Conservation (phyloP, 2,797 vertebrate species). For the Molossus molossus region DNA sequence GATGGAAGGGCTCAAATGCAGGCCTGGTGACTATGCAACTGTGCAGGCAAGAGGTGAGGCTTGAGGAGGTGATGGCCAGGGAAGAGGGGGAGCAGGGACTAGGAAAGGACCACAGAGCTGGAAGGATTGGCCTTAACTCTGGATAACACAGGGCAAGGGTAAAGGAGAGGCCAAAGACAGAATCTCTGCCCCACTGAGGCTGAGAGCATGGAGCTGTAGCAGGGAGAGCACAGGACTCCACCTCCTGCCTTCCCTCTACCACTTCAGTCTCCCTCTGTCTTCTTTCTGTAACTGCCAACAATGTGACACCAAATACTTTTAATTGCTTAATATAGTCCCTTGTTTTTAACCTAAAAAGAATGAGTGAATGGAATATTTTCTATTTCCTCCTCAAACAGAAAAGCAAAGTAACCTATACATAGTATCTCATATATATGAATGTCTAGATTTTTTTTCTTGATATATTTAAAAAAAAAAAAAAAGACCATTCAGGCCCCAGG, state of each 20-base stretch:
- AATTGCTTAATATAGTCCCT: slow-evolving; percentile 56
- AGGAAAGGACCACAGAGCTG: not conserved
- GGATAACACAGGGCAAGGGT: not conserved
- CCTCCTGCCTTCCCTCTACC: not conserved
- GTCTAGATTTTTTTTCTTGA: slow-evolving; percentile 56
- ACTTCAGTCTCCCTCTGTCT: not conserved
- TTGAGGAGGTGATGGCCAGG: not conserved
- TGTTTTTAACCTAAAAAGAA: slow-evolving; percentile 46
- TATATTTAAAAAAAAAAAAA: not conserved
- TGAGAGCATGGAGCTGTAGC: not conserved
- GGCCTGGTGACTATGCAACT: too few species aligned
- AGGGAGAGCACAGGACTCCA: not conserved
- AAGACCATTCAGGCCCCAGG: not conserved
- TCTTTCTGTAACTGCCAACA: slow-evolving; percentile 14
- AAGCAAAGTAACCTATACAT: slow-evolving; percentile 10
- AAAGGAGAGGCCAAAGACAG: not conserved
- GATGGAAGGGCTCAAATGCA: not conserved
- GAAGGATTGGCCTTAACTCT: not conserved
- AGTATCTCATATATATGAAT: slow-evolving; percentile 18
- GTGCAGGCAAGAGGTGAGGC: not conserved
- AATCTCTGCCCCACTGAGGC: not conserved
- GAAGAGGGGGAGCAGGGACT: not conserved
- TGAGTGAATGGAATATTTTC: slow-evolving; percentile 20
- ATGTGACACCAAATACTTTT: slow-evolving; percentile 62
- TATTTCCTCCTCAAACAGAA: slow-evolving; percentile 71